Evolutionary conservation across 2,797 vertebrate species (phyloP).

Genomic region (Acropternis orthonyx): DNA sequence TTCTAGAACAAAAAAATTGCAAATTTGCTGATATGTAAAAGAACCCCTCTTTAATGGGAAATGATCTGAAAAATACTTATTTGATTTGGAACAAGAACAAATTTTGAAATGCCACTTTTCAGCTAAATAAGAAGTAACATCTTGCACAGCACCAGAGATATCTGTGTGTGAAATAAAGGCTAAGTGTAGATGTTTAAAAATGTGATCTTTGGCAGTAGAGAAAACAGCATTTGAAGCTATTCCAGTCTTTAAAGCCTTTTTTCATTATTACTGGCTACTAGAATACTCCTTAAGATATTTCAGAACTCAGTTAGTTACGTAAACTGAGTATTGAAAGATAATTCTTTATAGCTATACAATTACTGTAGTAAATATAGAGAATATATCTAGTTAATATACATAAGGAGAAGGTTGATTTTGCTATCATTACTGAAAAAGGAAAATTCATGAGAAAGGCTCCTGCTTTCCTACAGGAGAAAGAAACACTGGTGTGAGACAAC

Average conservation of each 20-base stretch:
- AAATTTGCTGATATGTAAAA: not conserved
- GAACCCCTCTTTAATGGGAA: not conserved
- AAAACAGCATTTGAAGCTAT: not conserved
- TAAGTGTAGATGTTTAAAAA: conserved; percentile 36
- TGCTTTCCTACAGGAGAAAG: not conserved
- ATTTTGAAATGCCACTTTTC: conserved; percentile 15
- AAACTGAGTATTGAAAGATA: not conserved
- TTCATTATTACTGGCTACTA: not conserved
- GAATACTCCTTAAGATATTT: not conserved
- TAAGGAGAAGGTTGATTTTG: not conserved
- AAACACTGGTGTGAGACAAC: not conserved
- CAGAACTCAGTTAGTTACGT: not conserved
- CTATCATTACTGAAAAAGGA: not conserved
- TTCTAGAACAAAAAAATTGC: not conserved
- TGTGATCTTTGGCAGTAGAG: conserved; percentile 24
- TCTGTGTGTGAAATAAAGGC: conserved; percentile 10
- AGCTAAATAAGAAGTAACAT: conserved; percentile 30
- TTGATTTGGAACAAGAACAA: conserved; percentile 12
- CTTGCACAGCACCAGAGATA: conserved; percentile 7
- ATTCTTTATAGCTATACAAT: not conserved
- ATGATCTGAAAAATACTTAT: not conserved
- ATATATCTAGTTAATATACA: not conserved
- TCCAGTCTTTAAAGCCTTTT: conserved; percentile 17
- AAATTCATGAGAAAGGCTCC: not conserved
- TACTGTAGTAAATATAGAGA: not conserved